Evolutionary conservation across 1,140 invertebrate species (phyloP).

Genomic region (Drosophila littoralis): DNA sequence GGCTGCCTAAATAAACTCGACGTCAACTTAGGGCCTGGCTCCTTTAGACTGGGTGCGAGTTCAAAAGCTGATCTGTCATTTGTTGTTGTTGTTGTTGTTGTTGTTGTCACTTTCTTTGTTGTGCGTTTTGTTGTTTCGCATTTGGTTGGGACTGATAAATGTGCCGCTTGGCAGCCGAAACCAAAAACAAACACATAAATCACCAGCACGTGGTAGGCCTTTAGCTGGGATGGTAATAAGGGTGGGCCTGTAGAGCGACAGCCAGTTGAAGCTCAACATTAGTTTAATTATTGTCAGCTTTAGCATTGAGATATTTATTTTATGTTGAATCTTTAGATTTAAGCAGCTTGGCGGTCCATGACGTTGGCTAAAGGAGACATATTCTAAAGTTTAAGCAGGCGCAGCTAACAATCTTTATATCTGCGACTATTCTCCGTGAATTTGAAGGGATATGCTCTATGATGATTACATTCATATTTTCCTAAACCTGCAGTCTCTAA

Average conservation of each 20-base stretch:
- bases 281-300: slow-evolving; percentile 7
- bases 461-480: too few species aligned
- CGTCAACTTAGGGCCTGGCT: slow-evolving; percentile 47
- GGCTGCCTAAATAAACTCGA: slow-evolving; percentile 57
- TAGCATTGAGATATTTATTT: background rate
- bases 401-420: too few species aligned
- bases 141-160: slow-evolving; percentile 67
- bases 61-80: slow-evolving; percentile 52
- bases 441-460: too few species aligned
- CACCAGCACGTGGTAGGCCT: slow-evolving; percentile 54
- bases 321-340: background rate
- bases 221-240: background rate
- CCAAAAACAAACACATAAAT: slow-evolving; percentile 82
- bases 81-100: slow-evolving; percentile 23
- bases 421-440: too few species aligned
- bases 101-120: slow-evolving; percentile 22
- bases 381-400: too few species aligned
- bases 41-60: background rate
- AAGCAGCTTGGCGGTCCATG: background rate
- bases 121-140: slow-evolving; percentile 29
- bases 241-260: background rate
- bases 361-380: too few species aligned
- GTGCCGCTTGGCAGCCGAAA: slow-evolving; percentile 53
- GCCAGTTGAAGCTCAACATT: slow-evolving; percentile 6
- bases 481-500: too few species aligned